Evolutionary conservation across 1,140 invertebrate species (phyloP).

Genomic region (Trypoxylus dichotomus): DNA sequence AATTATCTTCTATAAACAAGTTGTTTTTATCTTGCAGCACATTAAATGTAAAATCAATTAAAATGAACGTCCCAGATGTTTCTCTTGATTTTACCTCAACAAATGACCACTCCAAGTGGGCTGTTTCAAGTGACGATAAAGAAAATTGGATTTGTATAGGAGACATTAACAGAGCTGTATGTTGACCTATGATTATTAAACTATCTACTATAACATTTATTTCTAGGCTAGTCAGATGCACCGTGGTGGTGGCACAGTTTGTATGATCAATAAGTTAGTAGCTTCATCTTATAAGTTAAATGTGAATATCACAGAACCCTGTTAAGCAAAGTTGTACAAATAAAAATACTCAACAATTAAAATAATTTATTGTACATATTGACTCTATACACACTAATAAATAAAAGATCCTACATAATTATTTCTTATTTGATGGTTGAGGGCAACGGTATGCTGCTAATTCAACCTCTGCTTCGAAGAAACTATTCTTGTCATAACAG

Average conservation of each 20-base stretch:
- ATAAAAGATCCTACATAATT: not conserved
- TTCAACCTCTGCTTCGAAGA: constrained; percentile 83
- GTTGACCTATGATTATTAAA: constrained; percentile 43
- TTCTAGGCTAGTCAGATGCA: constrained; percentile 71
- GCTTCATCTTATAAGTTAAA: constrained; percentile 34
- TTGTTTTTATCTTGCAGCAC: constrained; percentile 58
- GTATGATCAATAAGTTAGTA: constrained; percentile 53
- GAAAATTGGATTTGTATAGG: constrained; percentile 80
- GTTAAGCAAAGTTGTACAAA: not conserved
- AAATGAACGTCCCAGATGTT: constrained; percentile 50
- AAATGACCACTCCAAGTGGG: constrained; percentile 93
- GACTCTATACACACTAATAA: not conserved
- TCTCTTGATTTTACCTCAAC: constrained; percentile 70
- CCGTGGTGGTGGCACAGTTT: constrained; percentile 82
- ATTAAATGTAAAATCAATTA: constrained; percentile 67
- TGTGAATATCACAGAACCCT: not conserved
- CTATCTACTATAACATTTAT: constrained; percentile 26
- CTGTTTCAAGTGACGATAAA: constrained; percentile 61
- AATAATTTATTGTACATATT: constrained; percentile 16
- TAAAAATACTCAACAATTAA: not conserved
- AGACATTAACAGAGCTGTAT: constrained; percentile 89
- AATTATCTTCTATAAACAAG: too few species aligned
- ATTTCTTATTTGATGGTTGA: constrained; percentile 61
- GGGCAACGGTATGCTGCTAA: constrained; percentile 76
- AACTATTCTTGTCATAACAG: constrained; percentile 75